phyloP scores from a whole-genome alignment of 2,113 vertebrate species.

The Corydoras sp. region DNA sequence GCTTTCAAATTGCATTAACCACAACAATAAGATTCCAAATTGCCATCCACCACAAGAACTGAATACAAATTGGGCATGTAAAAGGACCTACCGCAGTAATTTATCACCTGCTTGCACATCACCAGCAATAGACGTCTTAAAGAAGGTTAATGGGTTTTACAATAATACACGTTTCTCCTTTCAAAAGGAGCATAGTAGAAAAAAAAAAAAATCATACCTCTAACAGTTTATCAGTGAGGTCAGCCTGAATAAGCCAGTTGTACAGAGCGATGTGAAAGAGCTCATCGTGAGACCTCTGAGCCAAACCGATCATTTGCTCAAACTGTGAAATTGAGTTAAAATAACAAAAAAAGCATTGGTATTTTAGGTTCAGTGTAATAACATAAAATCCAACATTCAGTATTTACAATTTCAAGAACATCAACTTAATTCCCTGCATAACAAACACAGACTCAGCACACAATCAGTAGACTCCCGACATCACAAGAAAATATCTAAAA shows the following conservation, averaged over 20 bases:
- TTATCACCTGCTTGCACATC: background rate
- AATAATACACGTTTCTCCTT: too few species aligned
- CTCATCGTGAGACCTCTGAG: conserved; percentile 90
- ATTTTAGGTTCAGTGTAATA: conserved; percentile 19
- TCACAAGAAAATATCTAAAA: too few species aligned
- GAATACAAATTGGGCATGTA: conserved; percentile 2
- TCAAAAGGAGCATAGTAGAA: background rate
- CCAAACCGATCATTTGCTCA: conserved; percentile 88
- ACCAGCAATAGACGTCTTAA: background rate
- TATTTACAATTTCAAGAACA: background rate
- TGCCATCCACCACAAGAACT: background rate
- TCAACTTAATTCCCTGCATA: too few species aligned
- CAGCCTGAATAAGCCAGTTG: conserved; percentile 94
- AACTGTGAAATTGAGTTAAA: conserved; percentile 66
- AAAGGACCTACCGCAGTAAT: background rate
- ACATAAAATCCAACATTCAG: background rate
- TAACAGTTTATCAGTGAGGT: conserved; percentile 87
- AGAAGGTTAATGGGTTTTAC: too few species aligned
- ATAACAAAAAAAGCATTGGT: background rate
- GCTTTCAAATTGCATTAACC: background rate
- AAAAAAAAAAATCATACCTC: conserved; percentile 68
- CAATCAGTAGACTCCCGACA: too few species aligned
- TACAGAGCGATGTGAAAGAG: conserved; percentile 95
- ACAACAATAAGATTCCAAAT: conserved; percentile 2
- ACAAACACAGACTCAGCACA: too few species aligned